phyloP scores from a whole-genome alignment of 2,888 invertebrate species.

The Cancer borealis region DNA sequence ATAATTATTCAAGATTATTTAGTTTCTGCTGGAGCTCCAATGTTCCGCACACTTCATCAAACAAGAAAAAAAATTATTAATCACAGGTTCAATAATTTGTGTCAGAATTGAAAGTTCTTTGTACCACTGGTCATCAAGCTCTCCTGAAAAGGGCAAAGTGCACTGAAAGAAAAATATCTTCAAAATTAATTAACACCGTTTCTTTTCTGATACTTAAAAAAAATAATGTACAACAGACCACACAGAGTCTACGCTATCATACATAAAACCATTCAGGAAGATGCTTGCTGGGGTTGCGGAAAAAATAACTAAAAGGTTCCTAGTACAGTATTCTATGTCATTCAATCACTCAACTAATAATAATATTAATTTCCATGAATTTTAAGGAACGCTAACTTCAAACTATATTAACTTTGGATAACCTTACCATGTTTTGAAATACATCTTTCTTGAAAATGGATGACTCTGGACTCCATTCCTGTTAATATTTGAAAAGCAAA shows the following conservation, averaged over 20 bases:
- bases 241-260: neutral
- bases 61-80: neutral
- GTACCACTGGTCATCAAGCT: no score
- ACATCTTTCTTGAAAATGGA: constrained; percentile 73
- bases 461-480: constrained; percentile 72
- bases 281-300: neutral
- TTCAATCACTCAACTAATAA: neutral
- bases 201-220: no score
- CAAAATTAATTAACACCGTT: neutral
- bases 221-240: no score
- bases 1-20: neutral
- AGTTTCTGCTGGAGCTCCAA: neutral
- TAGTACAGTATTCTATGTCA: neutral
- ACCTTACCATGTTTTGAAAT: constrained; percentile 60
- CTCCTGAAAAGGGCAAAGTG: neutral
- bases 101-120: no score
- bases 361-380: neutral
- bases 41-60: neutral
- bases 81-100: no score
- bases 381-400: neutral
- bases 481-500: constrained; percentile 36
- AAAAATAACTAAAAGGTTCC: neutral
- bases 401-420: neutral
- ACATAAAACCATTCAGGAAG: neutral
- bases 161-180: neutral